Evolutionary conservation across 2,113 vertebrate genomes (phyloP), one percentile per base, ranked within the genome.

Genomic region (Rhizomys pruinosus): DNA sequence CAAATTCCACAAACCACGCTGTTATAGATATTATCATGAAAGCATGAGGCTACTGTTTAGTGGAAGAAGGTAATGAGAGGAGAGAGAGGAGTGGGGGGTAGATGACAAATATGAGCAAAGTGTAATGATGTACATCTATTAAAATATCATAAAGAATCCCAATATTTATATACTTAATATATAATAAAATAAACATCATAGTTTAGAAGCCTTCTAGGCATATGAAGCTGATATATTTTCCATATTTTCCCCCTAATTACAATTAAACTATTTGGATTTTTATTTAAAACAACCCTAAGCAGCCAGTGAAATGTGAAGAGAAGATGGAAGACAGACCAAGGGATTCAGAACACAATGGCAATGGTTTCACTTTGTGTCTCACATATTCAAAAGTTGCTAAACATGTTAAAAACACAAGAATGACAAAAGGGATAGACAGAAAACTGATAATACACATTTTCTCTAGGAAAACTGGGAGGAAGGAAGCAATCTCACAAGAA

Each of bases 231-330:
- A 85, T 93, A 20, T 77, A 86, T 17, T 81, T 76, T 84, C 3
- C 12, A 25, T 81, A 55, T 91, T 93, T 5, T 74, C 34, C 34
- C 27, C 55, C 7, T 63, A 81, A 82, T 79, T 89, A 79, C 16
- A 94, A 57, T 11, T 74, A 63, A 86, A 59, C 5, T 79, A 13
- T 86, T 23, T 57, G 42, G 6, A 39, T 89, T 63, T 91, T 68
- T 68, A 4, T 73, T 44, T 55, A 68, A 93, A 93, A 77, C 37
- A 81, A 95, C 78, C 9, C 86, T 72, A 81, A 80, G 16, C 77
- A 47, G 34, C 57, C 4, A 86, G 2, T 68, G 66, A 74, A 92
- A 78, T 44, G 23, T 39, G 6, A 5, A 84, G 32, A 84, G 4
- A 92, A 71, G 9, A 80, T 69, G 5, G 32, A 0, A 88, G 55